Percentiles rank a stretch among this genome's conserved stretches.
Evolutionary conservation across 2,113 vertebrate genomes (phyloP).

Genomic region (Calidris pugnax): DNA sequence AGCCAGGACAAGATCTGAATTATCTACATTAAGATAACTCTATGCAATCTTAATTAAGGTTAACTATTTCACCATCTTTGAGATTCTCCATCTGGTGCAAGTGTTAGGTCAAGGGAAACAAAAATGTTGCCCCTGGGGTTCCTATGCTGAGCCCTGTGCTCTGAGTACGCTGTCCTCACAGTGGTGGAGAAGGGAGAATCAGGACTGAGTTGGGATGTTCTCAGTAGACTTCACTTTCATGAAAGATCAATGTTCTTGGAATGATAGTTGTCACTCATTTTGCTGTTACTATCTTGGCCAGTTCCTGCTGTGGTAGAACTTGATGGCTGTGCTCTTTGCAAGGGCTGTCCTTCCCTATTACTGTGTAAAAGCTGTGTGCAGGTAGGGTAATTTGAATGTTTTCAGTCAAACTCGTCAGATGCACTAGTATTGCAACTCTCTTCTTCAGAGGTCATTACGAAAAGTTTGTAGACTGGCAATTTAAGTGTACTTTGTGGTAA

Average conservation of each 20-base stretch:
- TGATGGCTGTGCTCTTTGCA: neutral
- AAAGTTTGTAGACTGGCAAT: neutral
- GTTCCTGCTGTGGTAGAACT: neutral
- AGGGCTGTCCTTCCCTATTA: neutral
- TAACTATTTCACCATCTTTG: neutral
- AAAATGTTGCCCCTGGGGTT: neutral
- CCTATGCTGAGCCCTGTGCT: neutral
- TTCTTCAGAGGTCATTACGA: neutral
- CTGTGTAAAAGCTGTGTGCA: neutral
- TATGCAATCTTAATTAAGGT: neutral
- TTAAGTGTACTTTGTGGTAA: neutral
- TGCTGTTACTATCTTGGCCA: neutral
- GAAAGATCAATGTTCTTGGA: neutral
- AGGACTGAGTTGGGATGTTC: neutral
- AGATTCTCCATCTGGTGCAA: neutral
- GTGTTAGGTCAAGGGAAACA: neutral
- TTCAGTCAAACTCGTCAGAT: neutral
- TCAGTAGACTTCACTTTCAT: neutral
- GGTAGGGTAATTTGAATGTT: neutral
- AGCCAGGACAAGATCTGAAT: neutral
- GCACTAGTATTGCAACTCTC: neutral
- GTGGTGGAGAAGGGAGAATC: neutral
- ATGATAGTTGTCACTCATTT: neutral
- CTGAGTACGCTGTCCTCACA: neutral
- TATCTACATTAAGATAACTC: neutral